Evolutionary conservation across 2,888 invertebrate species (phyloP).

Genomic region (Polydrusus pterygomalis): DNA sequence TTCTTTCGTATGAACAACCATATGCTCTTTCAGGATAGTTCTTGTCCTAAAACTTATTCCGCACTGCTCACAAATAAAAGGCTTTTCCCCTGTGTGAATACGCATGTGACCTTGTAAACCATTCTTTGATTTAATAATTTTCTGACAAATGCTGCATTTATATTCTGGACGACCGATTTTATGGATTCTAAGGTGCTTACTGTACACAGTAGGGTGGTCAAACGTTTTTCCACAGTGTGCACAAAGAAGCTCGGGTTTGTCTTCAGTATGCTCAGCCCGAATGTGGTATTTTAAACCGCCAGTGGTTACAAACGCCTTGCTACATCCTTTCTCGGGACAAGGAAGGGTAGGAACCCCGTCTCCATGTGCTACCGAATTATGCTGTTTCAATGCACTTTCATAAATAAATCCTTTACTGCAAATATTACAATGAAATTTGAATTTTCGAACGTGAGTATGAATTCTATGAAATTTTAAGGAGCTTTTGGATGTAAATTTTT

Average conservation of each 20-base stretch:
- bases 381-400: neutral
- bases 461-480: neutral
- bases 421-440: neutral
- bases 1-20: slow-evolving; percentile 44
- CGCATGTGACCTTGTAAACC: slow-evolving; percentile 53
- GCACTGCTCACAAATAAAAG: slow-evolving; percentile 66
- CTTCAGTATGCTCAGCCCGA: neutral
- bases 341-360: neutral
- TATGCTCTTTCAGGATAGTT: slow-evolving; percentile 45
- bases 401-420: neutral
- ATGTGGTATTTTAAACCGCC: slow-evolving; percentile 19
- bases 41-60: slow-evolving; percentile 68
- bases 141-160: slow-evolving; percentile 32
- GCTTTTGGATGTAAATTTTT: neutral
- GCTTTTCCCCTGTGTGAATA: slow-evolving; percentile 63
- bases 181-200: slow-evolving; percentile 56
- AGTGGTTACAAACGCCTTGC: neutral
- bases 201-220: slow-evolving; percentile 52
- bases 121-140: neutral
- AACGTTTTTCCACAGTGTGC: slow-evolving; percentile 60
- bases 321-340: slow-evolving; percentile 18
- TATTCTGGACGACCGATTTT: neutral
- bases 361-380: neutral
- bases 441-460: neutral
- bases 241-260: slow-evolving; percentile 20